phyloP scores from a whole-genome alignment of 1,140 invertebrate species.

The Papilio polytes region DNA sequence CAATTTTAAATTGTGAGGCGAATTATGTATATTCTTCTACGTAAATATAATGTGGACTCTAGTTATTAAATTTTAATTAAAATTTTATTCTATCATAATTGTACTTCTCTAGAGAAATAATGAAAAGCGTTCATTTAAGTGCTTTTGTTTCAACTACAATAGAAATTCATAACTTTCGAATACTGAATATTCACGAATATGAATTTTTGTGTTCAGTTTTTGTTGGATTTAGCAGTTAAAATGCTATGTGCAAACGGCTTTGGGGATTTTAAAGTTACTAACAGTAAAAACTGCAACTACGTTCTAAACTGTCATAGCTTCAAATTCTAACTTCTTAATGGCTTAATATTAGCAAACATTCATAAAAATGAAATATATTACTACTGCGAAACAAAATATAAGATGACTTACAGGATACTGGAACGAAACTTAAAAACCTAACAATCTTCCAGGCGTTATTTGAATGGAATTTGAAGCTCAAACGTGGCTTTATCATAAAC shows the following conservation, averaged over 20 bases:
- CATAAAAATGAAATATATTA: not conserved
- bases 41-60: too few relatives aligned
- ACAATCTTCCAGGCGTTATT: too few relatives aligned
- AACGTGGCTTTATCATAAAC: too few relatives aligned
- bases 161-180: not conserved
- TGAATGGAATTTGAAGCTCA: too few relatives aligned
- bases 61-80: not conserved
- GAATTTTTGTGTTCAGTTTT: not conserved
- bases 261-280: not conserved
- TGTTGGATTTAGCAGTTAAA: conserved; percentile 1
- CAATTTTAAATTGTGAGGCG: too few relatives aligned
- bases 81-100: not conserved
- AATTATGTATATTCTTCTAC: too few relatives aligned
- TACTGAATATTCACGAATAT: conserved; percentile 13
- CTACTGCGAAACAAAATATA: too few relatives aligned
- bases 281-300: not conserved
- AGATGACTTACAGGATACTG: too few relatives aligned
- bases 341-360: too few relatives aligned
- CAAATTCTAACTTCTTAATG: not conserved
- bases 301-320: not conserved
- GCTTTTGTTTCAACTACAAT: not conserved
- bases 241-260: not conserved
- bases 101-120: not conserved
- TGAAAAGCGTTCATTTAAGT: not conserved
- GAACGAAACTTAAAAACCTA: too few relatives aligned